phyloP scores from a whole-genome alignment of 2,113 vertebrate genomes.

The Salvelinus namaycush region DNA sequence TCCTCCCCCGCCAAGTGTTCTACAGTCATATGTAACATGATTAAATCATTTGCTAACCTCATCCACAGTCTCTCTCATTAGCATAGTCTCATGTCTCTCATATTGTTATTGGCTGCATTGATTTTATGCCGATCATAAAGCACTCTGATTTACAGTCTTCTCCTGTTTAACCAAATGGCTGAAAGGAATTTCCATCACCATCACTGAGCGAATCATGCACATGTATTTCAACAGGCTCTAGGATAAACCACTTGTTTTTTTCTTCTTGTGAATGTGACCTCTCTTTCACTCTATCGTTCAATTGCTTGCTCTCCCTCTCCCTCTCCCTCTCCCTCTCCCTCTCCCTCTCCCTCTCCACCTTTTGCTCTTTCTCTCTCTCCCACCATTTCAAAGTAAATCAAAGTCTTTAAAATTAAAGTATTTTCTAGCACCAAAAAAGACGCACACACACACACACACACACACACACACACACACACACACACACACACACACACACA shows the following conservation, averaged over 20 bases:
- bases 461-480: no score
- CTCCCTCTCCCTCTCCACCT: no score
- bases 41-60: not conserved
- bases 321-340: not conserved
- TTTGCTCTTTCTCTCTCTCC: not conserved
- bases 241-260: not conserved
- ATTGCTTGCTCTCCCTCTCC: not conserved
- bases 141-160: not conserved
- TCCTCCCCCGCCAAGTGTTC: not conserved
- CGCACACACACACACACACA: no score
- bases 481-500: no score
- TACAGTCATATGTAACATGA: slow-evolving; percentile 1
- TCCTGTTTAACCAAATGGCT: not conserved
- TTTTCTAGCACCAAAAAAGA: not conserved
- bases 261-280: not conserved
- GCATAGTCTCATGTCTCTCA: not conserved
- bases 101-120: slow-evolving; percentile 5
- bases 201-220: not conserved
- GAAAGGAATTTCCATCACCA: slow-evolving; percentile 3
- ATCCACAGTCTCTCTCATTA: not conserved
- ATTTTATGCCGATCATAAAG: slow-evolving; percentile 1
- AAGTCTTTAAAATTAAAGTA: not conserved
- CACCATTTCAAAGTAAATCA: no score
- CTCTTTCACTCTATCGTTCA: not conserved
- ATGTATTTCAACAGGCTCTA: not conserved